Conservation (phyloP, 2,113 vertebrate species). For the Machaerirhynchus nigripectus region DNA sequence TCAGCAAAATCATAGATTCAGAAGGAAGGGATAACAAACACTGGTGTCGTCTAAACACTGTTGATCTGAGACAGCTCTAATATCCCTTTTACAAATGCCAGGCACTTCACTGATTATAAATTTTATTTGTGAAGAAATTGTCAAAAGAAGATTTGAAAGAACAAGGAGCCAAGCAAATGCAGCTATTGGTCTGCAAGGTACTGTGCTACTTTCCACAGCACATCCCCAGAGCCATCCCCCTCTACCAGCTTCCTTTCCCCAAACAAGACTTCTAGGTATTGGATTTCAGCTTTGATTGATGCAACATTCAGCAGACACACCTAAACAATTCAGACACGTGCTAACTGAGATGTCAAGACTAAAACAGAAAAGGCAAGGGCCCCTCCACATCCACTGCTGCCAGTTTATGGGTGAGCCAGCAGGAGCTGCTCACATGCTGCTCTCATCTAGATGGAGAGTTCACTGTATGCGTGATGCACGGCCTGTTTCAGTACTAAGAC, state of each 20-base stretch:
- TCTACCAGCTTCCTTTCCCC: background rate
- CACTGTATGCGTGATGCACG: accelerated
- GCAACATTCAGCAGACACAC: background rate
- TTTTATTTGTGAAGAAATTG: background rate
- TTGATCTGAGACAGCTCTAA: background rate
- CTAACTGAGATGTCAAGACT: background rate
- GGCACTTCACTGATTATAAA: background rate
- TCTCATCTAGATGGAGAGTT: background rate
- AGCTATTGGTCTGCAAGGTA: background rate
- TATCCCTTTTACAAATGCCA: background rate
- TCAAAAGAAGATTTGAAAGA: background rate
- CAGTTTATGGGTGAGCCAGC: background rate
- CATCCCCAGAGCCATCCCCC: background rate
- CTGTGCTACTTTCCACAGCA: background rate
- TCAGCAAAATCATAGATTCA: background rate
- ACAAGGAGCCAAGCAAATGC: background rate
- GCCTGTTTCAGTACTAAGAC: background rate
- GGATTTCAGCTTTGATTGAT: background rate
- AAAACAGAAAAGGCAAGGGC: background rate
- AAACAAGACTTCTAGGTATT: background rate
- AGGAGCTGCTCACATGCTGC: background rate
- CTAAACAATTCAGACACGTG: background rate
- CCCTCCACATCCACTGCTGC: background rate
- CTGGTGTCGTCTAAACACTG: background rate
- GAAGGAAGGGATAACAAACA: background rate